phyloP scores from a whole-genome alignment of 2,888 invertebrate genomes.

The Ceraclea dissimilis region DNA sequence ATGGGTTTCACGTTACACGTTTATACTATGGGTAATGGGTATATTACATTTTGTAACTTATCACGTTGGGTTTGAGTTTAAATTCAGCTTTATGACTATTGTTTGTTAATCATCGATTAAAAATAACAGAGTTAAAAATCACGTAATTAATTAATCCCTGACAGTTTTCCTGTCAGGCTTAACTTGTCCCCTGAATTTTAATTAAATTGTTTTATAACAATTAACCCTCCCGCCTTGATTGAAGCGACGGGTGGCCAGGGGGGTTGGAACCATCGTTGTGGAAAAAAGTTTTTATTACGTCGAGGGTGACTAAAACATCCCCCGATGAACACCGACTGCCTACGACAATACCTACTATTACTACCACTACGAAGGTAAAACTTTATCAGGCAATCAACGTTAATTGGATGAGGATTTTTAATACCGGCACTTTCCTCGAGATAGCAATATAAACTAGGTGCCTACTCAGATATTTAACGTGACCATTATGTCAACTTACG shows the following conservation, averaged over 20 bases:
- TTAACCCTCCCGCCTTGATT: slow-evolving; percentile 9
- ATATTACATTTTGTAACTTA: too few species aligned
- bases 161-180: slow-evolving; percentile 2
- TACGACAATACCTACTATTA: background rate
- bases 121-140: slow-evolving; percentile 10
- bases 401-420: slow-evolving; percentile 1
- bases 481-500: too few species aligned
- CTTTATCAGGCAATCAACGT: slow-evolving; percentile 2
- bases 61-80: too few species aligned
- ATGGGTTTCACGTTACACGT: too few species aligned
- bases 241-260: background rate
- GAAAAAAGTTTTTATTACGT: slow-evolving; percentile 3
- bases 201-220: slow-evolving; percentile 20
- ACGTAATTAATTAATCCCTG: background rate
- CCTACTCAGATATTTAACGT: too few species aligned
- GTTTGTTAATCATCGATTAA: slow-evolving; percentile 1
- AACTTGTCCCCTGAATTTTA: slow-evolving; percentile 17
- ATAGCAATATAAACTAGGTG: too few species aligned
- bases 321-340: background rate
- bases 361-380: background rate
- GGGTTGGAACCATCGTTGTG: background rate
- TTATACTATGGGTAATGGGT: too few species aligned
- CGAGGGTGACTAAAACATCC: background rate
- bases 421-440: background rate
- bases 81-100: too few species aligned